phyloP scores from a whole-genome alignment of 1,140 invertebrate genomes.

The Psix sp. region DNA sequence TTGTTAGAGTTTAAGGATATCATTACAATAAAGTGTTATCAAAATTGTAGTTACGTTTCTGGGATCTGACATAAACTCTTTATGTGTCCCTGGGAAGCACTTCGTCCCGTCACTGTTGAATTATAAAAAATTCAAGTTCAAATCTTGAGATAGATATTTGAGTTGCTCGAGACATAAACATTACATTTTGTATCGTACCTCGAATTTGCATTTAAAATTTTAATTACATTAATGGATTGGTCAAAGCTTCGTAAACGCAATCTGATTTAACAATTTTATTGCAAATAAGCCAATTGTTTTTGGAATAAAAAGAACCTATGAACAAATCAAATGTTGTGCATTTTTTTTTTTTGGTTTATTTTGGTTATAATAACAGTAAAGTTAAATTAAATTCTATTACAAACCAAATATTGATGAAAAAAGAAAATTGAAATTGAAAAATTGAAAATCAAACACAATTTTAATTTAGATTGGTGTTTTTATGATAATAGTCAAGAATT shows the following conservation, averaged over 20 bases:
- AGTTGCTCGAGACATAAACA: conserved; percentile 23
- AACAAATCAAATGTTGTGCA: no score
- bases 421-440: no score
- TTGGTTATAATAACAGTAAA: no score
- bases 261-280: no score
- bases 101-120: conserved; percentile 37
- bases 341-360: no score
- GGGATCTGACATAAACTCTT: conserved; percentile 35
- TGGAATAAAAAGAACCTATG: no score
- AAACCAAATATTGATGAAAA: no score
- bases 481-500: background rate
- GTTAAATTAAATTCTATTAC: no score
- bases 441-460: no score
- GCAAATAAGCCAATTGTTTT: no score
- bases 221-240: conserved; percentile 3
- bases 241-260: conserved; percentile 12
- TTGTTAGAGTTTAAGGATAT: conserved; percentile 53
- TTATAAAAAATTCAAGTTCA: conserved; percentile 29
- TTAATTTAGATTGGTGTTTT: no score
- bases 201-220: conserved; percentile 31
- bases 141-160: conserved; percentile 18
- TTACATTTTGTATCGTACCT: conserved; percentile 11
- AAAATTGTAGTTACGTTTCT: conserved; percentile 54
- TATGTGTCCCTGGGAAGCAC: conserved; percentile 34
- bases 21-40: conserved; percentile 53